phyloP scores from a whole-genome alignment of 2,888 invertebrate genomes.

The Camptogramma bilineatum region DNA sequence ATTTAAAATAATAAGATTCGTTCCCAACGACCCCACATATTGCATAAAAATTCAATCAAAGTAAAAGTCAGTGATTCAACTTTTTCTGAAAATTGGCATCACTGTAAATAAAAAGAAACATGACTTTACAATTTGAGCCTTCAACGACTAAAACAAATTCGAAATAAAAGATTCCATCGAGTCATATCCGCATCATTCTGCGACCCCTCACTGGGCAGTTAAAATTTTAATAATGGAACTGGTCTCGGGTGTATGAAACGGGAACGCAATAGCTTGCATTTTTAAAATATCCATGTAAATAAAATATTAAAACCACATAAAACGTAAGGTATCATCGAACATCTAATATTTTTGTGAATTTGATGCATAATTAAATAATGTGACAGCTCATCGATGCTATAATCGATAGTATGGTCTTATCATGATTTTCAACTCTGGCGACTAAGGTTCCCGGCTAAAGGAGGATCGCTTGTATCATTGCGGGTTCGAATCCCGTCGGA shows the following conservation, averaged over 20 bases:
- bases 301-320: slow-evolving; percentile 3
- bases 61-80: slow-evolving; percentile 29
- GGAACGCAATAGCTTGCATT: slow-evolving; percentile 47
- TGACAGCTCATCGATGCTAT: too few species aligned
- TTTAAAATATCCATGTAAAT: slow-evolving; percentile 41
- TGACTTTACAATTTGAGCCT: slow-evolving; percentile 38
- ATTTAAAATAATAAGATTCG: too few species aligned
- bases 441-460: too few species aligned
- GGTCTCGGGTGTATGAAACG: slow-evolving; percentile 34
- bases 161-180: slow-evolving; percentile 29
- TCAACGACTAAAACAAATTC: slow-evolving; percentile 34
- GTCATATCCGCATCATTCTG: slow-evolving; percentile 38
- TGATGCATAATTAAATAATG: too few species aligned
- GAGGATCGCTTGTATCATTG: too few species aligned
- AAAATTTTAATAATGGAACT: slow-evolving; percentile 55
- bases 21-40: too few species aligned
- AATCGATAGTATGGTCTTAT: too few species aligned
- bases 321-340: background rate
- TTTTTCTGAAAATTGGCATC: slow-evolving; percentile 37
- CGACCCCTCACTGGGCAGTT: slow-evolving; percentile 56
- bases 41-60: slow-evolving; percentile 1
- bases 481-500: too few species aligned
- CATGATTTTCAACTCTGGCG: too few species aligned
- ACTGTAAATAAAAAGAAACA: slow-evolving; percentile 36
- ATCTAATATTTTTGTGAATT: background rate